Conservation (phyloP, 2,888 invertebrate species). For the Spodoptera picta region DNA sequence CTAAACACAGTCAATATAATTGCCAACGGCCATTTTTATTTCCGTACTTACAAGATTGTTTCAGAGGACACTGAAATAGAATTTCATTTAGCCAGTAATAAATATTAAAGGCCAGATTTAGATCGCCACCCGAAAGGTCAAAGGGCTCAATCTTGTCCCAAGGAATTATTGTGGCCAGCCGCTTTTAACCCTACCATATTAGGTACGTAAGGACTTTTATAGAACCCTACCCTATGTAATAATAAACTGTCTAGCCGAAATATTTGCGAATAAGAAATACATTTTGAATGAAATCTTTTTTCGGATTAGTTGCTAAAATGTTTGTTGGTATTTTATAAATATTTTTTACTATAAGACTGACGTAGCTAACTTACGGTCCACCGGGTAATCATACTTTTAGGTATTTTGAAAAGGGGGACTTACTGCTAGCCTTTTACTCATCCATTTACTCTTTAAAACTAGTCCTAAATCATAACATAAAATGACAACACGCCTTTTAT, state of each 20-base stretch:
- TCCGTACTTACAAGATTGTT: not conserved
- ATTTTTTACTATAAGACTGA: too few relatives aligned
- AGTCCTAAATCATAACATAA: too few relatives aligned
- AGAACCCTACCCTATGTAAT: not conserved
- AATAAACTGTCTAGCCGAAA: slow-evolving; percentile 1
- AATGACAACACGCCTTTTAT: too few relatives aligned
- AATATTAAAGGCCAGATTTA: slow-evolving; percentile 39
- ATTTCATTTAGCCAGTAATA: slow-evolving; percentile 32
- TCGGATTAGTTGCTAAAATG: too few relatives aligned
- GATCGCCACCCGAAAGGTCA: slow-evolving; percentile 28
- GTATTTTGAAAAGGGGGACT: too few relatives aligned
- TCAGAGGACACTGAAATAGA: slow-evolving; percentile 18
- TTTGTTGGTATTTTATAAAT: too few relatives aligned
- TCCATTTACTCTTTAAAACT: too few relatives aligned
- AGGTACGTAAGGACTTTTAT: not conserved
- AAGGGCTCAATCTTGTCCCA: slow-evolving; percentile 10
- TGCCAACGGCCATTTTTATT: not conserved
- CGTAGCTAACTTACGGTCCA: too few relatives aligned
- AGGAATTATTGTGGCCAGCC: slow-evolving; percentile 41
- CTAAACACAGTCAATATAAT: not conserved
- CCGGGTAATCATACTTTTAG: too few relatives aligned
- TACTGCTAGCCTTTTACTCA: too few relatives aligned
- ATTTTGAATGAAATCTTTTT: too few relatives aligned
- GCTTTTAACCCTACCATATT: slow-evolving; percentile 22
- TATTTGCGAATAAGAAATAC: not conserved